A percentile compares a stretch with the other conserved stretches of the same genome.
phyloP scores from a whole-genome alignment of 2,113 vertebrate genomes.

The Protobothrops flavoviridis region DNA sequence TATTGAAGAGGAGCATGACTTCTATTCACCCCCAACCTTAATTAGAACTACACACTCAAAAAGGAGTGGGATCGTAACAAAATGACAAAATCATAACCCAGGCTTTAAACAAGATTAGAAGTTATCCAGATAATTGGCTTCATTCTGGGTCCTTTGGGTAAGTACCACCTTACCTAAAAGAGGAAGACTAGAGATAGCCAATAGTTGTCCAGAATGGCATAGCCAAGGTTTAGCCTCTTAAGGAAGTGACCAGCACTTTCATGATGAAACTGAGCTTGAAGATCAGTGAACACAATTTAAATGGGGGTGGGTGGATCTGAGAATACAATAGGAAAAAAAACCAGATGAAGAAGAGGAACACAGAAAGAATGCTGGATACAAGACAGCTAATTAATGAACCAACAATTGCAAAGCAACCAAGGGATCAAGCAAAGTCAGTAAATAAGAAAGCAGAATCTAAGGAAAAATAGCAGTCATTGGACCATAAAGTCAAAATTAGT shows the following conservation, averaged over 20 bases:
- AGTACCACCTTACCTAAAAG: not conserved
- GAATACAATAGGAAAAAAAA: not conserved
- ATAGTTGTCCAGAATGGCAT: not conserved
- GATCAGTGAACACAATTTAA: not conserved
- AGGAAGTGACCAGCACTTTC: not conserved
- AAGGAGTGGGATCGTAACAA: not conserved
- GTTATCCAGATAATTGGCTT: not conserved
- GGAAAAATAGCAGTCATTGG: not conserved
- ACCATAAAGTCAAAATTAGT: not conserved
- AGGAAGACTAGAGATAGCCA: not conserved
- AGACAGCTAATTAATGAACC: not conserved
- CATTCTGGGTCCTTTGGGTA: not conserved
- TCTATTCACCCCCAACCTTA: not conserved
- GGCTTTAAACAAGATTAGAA: not conserved
- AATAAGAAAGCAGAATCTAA: not conserved
- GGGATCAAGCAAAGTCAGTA: not conserved
- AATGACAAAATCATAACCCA: not conserved
- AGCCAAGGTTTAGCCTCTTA: not conserved
- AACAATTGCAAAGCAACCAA: not conserved
- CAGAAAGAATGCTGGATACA: not conserved
- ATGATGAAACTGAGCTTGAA: not conserved
- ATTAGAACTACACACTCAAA: not conserved
- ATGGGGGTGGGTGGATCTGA: not conserved
- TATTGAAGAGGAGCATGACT: not conserved
- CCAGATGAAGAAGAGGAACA: not conserved